Conservation (phyloP, 2,888 invertebrate species). For the Pseudolycoriella hygida region DNA sequence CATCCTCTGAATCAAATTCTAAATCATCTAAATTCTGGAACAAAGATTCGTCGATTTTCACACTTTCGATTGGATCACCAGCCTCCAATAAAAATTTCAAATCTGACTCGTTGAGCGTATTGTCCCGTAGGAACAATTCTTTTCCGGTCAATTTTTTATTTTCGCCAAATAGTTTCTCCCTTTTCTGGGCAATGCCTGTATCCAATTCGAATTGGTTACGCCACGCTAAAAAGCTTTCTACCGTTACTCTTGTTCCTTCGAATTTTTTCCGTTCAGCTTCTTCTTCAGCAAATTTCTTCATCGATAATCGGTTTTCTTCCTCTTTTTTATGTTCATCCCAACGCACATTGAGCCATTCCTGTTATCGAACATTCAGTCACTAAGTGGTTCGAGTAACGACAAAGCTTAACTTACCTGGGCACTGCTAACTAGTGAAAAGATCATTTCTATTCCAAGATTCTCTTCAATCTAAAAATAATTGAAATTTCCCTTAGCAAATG, state of each 20-base stretch:
- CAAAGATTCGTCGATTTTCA: slow-evolving; percentile 84
- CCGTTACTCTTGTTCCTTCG: slow-evolving; percentile 88
- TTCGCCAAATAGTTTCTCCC: slow-evolving; percentile 51
- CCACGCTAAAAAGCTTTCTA: slow-evolving; percentile 92
- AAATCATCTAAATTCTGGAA: slow-evolving; percentile 81
- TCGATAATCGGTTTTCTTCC: slow-evolving; percentile 49
- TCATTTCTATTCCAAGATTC: slow-evolving; percentile 94
- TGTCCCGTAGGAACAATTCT: slow-evolving; percentile 86
- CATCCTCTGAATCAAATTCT: slow-evolving; percentile 51
- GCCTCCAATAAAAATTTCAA: slow-evolving; percentile 87
- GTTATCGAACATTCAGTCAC: no score
- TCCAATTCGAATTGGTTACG: slow-evolving; percentile 84
- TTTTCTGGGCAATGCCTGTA: slow-evolving; percentile 53
- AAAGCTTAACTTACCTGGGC: slow-evolving; percentile 31
- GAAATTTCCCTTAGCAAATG: no score
- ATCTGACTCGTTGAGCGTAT: slow-evolving; percentile 88
- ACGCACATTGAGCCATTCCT: slow-evolving; percentile 78
- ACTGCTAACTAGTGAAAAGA: slow-evolving; percentile 84
- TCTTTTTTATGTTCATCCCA: slow-evolving; percentile 62
- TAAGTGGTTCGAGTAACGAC: no score
- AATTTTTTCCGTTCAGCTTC: slow-evolving; percentile 86
- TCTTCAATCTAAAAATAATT: slow-evolving; percentile 46
- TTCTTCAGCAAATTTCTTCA: slow-evolving; percentile 54
- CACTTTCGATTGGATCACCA: slow-evolving; percentile 32
- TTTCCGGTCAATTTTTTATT: slow-evolving; percentile 77